Evolutionary conservation across 2,797 vertebrate species (phyloP).

Genomic region (Pitangus sulphuratus): DNA sequence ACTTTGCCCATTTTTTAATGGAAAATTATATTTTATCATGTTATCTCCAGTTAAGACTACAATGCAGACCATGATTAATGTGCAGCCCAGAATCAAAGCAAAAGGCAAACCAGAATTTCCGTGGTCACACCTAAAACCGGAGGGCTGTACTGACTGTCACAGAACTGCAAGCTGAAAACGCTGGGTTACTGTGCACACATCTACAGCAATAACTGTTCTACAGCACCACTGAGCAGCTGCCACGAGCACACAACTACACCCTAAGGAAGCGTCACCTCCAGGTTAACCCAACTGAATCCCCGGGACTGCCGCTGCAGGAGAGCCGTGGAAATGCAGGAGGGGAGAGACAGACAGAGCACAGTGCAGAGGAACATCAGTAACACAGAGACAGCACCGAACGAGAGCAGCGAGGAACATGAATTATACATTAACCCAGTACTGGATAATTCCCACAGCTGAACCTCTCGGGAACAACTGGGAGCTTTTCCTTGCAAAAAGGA

Average conservation of each 20-base stretch:
- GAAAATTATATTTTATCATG: background rate
- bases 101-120: background rate
- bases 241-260: background rate
- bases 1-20: background rate
- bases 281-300: slow-evolving; percentile 63
- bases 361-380: background rate
- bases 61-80: background rate
- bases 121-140: background rate
- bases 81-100: background rate
- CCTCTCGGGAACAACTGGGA: background rate
- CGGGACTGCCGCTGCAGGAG: slow-evolving; percentile 33
- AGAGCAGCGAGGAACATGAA: background rate
- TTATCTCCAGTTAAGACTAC: background rate
- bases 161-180: background rate
- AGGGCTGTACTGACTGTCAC: background rate
- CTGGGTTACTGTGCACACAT: background rate
- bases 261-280: slow-evolving; percentile 52
- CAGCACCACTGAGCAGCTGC: background rate
- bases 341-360: background rate
- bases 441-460: background rate
- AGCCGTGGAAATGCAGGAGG: background rate
- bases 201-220: background rate
- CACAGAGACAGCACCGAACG: background rate
- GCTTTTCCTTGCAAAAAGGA: background rate
- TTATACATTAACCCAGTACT: background rate